Conservation (phyloP, 2,113 vertebrate species). For the Pampusana beccarii region DNA sequence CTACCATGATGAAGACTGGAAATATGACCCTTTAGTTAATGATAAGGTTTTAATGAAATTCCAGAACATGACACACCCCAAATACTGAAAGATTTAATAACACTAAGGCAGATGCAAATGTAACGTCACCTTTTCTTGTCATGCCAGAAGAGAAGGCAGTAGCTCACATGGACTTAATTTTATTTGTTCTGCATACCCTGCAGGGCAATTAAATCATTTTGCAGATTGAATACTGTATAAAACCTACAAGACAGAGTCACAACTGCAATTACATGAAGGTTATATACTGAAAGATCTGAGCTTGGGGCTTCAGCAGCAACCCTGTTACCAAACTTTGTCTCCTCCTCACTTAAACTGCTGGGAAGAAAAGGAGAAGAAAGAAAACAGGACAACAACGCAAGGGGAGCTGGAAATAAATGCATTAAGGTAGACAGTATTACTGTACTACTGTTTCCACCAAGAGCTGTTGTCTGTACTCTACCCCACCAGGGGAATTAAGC, state of each 20-base stretch:
- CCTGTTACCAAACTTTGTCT: background rate
- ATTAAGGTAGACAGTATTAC: background rate
- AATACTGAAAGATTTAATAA: conserved; percentile 30
- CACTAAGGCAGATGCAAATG: background rate
- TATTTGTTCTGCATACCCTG: background rate
- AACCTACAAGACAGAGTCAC: background rate
- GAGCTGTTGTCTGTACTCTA: background rate
- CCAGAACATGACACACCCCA: conserved; percentile 7
- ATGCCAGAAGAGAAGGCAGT: conserved; percentile 11
- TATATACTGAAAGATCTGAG: background rate
- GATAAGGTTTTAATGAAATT: conserved; percentile 19
- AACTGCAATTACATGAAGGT: background rate
- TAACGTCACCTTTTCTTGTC: conserved; percentile 11
- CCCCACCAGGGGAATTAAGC: background rate
- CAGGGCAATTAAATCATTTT: conserved; percentile 24
- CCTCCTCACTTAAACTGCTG: background rate
- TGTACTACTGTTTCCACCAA: background rate
- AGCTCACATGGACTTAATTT: background rate
- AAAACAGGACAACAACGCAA: background rate
- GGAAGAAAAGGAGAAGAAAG: background rate
- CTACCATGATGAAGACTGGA: background rate
- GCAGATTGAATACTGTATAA: background rate
- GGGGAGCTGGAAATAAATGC: background rate
- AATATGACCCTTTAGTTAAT: background rate
- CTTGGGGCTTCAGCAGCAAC: background rate